A percentile compares a stretch with the other conserved stretches of the same genome.
Conservation (phyloP, 1,140 invertebrate genomes). For the Eulimnadia texana region DNA sequence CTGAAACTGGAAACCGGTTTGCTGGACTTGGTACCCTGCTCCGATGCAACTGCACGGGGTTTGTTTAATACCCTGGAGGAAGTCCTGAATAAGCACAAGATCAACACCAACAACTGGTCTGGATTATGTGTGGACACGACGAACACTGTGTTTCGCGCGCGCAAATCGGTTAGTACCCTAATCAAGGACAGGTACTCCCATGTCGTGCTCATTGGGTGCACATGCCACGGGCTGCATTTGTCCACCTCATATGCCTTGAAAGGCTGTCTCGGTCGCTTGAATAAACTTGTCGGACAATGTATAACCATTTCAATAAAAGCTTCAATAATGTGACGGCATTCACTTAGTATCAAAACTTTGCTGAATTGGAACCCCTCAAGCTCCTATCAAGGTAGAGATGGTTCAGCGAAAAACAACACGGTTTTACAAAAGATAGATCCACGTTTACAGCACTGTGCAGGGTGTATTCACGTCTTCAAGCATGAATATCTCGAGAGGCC, state of each 20-base stretch:
- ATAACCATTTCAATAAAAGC: conserved; percentile 27
- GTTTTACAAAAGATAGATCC: too few species aligned
- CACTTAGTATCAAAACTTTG: conserved; percentile 25
- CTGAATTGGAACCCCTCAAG: conserved; percentile 24
- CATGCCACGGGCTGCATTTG: conserved; percentile 26
- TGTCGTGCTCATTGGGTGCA: conserved; percentile 25
- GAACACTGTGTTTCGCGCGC: neutral
- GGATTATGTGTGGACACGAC: neutral
- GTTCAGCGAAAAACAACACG: too few species aligned
- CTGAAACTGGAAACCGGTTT: neutral
- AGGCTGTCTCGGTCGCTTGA: conserved; percentile 23
- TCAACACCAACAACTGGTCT: neutral
- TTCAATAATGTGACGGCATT: conserved; percentile 22
- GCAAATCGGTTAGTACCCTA: neutral
- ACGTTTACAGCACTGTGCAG: too few species aligned
- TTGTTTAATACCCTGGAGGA: neutral
- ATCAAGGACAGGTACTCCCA: conserved; percentile 10
- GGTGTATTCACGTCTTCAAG: too few species aligned
- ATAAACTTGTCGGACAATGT: conserved; percentile 23
- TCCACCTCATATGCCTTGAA: conserved; percentile 23
- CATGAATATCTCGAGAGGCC: too few species aligned
- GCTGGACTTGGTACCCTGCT: neutral
- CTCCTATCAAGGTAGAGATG: too few species aligned
- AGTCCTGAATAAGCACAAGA: neutral
- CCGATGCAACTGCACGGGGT: neutral